Evolutionary conservation across 2,113 vertebrate species (phyloP), one percentile per base, ranked within the genome.

Genomic region (Chamaea fasciata): DNA sequence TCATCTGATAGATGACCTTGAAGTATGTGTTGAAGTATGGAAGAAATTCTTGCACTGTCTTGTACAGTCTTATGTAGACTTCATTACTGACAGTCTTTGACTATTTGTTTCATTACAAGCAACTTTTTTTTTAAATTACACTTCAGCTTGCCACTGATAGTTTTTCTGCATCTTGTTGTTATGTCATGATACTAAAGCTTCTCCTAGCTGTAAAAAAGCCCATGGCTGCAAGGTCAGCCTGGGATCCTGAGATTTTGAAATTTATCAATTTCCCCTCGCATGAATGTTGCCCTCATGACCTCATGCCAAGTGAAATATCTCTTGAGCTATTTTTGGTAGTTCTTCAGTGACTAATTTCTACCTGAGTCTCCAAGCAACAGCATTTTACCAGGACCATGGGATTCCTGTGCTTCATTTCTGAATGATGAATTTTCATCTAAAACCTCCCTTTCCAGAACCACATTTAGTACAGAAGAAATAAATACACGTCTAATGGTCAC

Each of bases 281-380:
- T 24, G 20, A 87, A 63, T 44, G 26, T 42, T 93, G 53, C 65
- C 47, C 87, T 84, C 4, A 1, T 82, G 80, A 91, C 57, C n/a
- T 62, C 64, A 73, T 0, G 15, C 62, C 10, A 26, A 62, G 53
- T 75, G 53, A 90, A 76, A 80, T 93, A 80, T 35, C 71, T 42
- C 85, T 88, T 56, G 28, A 67, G 69, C 49, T 96, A 96, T 94
- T 89, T 88, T 82, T 84, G 59, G 60, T 71, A 41, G 83, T 60
- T 78, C 39, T 68, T 91, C 77, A 87, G 80, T 57, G 56, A n/a
- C 11, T 31, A 3, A 75, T 87, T 87, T 87, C 60, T 79, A 68
- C 74, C 91, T 73, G 39, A 37, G 71, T 89, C 57, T 86, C 91
- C 31, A 89, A 59, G 73, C 78, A 91, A 85, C 64, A 52, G 28